These are phyloP conservation scores for Macroglossus sobrinus DNA, from an alignment of 2,113 vertebrate species.

Conservation along the genomic window DNA sequence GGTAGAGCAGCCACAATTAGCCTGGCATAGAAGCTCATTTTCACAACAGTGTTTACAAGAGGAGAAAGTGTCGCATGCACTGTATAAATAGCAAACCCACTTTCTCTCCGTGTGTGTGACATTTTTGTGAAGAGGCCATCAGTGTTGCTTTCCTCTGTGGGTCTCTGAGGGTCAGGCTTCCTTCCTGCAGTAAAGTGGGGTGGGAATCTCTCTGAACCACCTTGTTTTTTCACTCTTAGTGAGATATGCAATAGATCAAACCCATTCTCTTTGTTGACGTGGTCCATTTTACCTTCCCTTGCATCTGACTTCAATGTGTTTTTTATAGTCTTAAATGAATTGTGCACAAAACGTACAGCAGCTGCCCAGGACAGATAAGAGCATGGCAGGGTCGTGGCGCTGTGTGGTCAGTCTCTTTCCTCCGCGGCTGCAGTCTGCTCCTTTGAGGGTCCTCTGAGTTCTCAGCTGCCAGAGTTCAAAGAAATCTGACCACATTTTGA, in stretches of 20 bases:
- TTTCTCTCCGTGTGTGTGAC: not conserved
- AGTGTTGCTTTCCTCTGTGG: not conserved
- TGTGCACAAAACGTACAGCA: not conserved
- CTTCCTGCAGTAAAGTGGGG: conserved; percentile 12
- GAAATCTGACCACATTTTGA: not conserved
- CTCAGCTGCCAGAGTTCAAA: conserved; percentile 4
- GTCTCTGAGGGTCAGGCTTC: conserved; percentile 2
- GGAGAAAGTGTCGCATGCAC: not conserved
- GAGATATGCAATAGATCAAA: not conserved
- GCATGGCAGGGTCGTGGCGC: not conserved
- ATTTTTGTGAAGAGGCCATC: not conserved
- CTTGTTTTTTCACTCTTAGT: not conserved
- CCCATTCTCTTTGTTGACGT: not conserved
- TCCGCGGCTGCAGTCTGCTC: not conserved
- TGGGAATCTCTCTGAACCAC: not conserved
- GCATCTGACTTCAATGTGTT: not conserved
- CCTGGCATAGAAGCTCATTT: not conserved
- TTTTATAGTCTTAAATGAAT: not conserved
- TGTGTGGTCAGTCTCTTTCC: not conserved
- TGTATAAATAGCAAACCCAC: not conserved
- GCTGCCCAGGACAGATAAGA: conserved; percentile 37
- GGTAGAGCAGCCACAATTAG: not conserved
- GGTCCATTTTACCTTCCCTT: not conserved
- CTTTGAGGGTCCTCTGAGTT: not conserved
- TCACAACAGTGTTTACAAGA: not conserved